phyloP scores from a whole-genome alignment of 2,797 vertebrate genomes.

The Anas bahamensis region DNA sequence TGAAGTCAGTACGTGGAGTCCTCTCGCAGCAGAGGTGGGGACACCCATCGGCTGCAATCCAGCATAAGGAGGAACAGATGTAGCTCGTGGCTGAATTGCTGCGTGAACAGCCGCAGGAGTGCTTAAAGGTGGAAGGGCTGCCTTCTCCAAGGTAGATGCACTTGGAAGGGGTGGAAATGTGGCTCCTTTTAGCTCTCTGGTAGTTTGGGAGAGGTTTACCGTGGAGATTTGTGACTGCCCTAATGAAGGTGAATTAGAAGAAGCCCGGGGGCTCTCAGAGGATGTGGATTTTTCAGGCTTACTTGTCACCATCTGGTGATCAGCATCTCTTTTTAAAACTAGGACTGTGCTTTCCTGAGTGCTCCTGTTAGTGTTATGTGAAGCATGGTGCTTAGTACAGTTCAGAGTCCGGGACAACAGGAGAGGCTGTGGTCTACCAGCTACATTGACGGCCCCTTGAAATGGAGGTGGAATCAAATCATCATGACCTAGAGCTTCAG shows the following conservation, averaged over 20 bases:
- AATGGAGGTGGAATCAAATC: not conserved
- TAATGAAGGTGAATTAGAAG: not conserved
- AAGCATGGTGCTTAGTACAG: not conserved
- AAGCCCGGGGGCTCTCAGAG: not conserved
- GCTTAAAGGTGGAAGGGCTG: not conserved
- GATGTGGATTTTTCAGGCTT: not conserved
- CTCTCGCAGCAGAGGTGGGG: not conserved
- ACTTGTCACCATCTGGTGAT: not conserved
- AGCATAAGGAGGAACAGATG: not conserved
- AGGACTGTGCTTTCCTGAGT: not conserved
- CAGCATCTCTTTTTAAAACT: not conserved
- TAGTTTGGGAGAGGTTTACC: not conserved
- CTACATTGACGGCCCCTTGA: not conserved
- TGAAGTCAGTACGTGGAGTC: not conserved
- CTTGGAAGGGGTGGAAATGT: not conserved
- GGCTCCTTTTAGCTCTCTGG: not conserved
- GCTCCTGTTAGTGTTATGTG: not conserved
- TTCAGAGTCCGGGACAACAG: not conserved
- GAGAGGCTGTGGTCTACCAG: not conserved
- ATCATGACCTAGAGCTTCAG: not conserved
- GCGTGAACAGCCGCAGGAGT: not conserved
- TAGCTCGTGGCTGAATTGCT: not conserved
- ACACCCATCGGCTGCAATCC: not conserved
- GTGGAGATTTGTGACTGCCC: not conserved
- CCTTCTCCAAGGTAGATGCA: not conserved